Conservation (phyloP, 2,797 vertebrate genomes). For the Harpagifer antarcticus region DNA sequence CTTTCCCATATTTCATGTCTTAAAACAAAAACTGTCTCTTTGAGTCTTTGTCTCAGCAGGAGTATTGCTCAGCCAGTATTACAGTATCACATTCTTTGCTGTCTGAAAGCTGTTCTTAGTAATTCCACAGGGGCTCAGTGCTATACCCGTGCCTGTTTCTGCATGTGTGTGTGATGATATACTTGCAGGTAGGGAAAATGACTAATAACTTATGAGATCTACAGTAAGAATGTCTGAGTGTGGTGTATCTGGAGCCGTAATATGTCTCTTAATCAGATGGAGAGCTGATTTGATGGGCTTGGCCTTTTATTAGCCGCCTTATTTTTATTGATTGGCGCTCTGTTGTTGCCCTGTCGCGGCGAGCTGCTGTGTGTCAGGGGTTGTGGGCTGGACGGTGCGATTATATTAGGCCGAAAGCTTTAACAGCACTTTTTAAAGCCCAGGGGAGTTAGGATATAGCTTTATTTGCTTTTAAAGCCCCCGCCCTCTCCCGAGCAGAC, state of each 20-base stretch:
- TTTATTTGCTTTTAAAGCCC: constrained; percentile 68
- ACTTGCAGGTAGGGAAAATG: constrained; percentile 1
- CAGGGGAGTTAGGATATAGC: constrained; percentile 46
- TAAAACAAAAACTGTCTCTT: neutral
- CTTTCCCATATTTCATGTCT: neutral
- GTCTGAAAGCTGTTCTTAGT: constrained; percentile 18
- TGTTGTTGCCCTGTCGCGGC: constrained; percentile 30
- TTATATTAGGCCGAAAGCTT: constrained; percentile 65
- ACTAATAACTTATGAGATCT: constrained; percentile 27
- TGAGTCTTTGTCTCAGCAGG: neutral
- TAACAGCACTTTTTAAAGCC: constrained; percentile 62
- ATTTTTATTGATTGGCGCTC: constrained; percentile 69
- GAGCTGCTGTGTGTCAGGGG: constrained; percentile 35
- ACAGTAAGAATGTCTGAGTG: neutral
- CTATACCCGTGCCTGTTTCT: neutral
- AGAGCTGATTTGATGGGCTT: constrained; percentile 60
- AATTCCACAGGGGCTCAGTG: constrained; percentile 17
- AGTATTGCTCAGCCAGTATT: constrained; percentile 1
- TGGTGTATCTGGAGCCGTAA: constrained; percentile 1
- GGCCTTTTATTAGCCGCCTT: constrained; percentile 51
- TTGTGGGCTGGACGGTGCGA: constrained; percentile 13
- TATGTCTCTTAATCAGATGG: constrained; percentile 53
- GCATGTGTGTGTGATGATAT: constrained; percentile 5
- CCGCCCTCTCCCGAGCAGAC: constrained; percentile 17
- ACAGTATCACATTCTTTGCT: neutral